Evolutionary conservation across 1,140 invertebrate genomes (phyloP).

Genomic region (Ditylenchus dipsaci): DNA sequence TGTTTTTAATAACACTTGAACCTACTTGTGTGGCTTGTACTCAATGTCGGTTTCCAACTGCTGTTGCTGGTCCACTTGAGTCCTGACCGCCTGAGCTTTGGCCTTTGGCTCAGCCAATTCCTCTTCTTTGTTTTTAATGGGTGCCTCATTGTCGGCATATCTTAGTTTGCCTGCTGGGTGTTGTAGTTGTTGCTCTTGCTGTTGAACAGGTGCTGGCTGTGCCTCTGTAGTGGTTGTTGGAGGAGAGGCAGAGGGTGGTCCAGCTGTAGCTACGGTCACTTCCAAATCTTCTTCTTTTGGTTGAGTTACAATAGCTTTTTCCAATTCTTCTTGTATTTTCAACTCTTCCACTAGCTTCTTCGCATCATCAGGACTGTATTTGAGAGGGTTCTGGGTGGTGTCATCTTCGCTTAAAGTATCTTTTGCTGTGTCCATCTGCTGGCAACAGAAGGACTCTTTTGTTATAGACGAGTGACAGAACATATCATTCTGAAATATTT

Average conservation of each 20-base stretch:
- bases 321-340: constrained; percentile 13
- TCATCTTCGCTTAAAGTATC: constrained; percentile 3
- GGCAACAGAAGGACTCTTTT: constrained; percentile 24
- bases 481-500: constrained; percentile 18
- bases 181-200: background rate
- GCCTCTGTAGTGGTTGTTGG: background rate
- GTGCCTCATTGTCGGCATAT: constrained; percentile 4
- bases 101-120: background rate
- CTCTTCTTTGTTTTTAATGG: background rate
- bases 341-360: constrained; percentile 5
- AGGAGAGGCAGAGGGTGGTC: background rate
- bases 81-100: background rate
- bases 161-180: background rate
- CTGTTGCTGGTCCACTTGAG: background rate
- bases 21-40: background rate
- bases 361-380: constrained; percentile 17
- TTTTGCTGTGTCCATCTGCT: constrained; percentile 5
- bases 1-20: no score
- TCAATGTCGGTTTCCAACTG: background rate
- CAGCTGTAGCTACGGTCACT: background rate
- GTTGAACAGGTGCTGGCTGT: no score
- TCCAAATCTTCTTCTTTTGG: background rate
- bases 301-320: constrained; percentile 4
- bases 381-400: constrained; percentile 12
- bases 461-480: constrained; percentile 19